Evolutionary conservation across 1,140 invertebrate species (phyloP).

Genomic region (Rhopalosiphum maidis): DNA sequence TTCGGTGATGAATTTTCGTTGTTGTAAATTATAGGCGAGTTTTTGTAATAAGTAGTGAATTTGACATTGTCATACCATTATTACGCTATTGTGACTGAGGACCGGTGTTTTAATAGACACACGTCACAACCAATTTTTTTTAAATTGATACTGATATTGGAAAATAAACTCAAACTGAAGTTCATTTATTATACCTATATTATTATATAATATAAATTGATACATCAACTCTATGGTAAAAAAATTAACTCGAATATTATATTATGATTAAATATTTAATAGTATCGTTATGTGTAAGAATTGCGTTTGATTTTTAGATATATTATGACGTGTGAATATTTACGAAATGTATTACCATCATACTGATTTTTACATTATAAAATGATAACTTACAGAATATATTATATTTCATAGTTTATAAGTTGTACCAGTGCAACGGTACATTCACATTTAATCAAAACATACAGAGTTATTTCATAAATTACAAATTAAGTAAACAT

Average conservation of each 20-base stretch:
- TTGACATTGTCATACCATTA: background rate
- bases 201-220: no score
- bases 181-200: no score
- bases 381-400: background rate
- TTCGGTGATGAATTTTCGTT: background rate
- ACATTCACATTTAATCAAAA: background rate
- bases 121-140: background rate
- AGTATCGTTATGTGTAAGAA: no score
- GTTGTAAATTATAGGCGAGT: background rate
- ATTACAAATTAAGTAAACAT: background rate
- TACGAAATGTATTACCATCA: background rate
- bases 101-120: background rate
- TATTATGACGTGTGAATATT: background rate
- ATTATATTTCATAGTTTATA: background rate
- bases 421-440: background rate
- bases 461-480: background rate
- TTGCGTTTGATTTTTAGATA: background rate
- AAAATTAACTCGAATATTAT: background rate
- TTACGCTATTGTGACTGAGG: background rate
- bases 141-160: background rate
- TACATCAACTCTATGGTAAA: background rate
- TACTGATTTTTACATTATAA: background rate
- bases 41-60: background rate
- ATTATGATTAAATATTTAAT: background rate
- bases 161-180: background rate